A percentile compares a stretch with the other conserved stretches of the same genome.
These are phyloP conservation scores for Poecile montanus DNA, from an alignment of 2,797 vertebrate genomes.

Conservation along the genomic window DNA sequence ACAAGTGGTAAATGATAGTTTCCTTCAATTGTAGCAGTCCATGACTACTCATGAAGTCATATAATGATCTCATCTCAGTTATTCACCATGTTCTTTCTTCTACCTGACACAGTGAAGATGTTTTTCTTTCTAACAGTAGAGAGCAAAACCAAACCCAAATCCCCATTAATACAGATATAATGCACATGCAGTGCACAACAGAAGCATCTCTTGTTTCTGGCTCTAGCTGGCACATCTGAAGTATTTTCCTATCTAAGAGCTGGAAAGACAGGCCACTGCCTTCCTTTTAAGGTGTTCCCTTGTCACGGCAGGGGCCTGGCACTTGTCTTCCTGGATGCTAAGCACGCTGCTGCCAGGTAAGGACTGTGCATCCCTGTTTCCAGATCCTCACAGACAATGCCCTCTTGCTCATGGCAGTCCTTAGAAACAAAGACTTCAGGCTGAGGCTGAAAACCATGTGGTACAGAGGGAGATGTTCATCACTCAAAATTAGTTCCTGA, in stretches of 20 bases:
- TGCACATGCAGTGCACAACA: neutral
- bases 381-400: neutral
- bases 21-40: conserved; percentile 44
- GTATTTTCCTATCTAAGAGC: neutral
- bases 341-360: neutral
- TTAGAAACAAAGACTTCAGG: neutral
- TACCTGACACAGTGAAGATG: neutral
- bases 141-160: conserved; percentile 12
- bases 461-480: neutral
- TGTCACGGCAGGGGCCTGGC: neutral
- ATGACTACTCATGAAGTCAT: conserved; percentile 42
- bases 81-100: conserved; percentile 28
- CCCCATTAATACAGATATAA: neutral
- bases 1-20: conserved; percentile 30
- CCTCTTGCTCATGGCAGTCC: neutral
- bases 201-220: neutral
- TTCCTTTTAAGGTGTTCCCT: neutral
- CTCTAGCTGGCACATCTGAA: neutral
- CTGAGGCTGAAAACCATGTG: neutral
- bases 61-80: conserved; percentile 46
- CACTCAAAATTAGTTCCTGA: neutral
- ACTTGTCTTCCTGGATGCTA: neutral
- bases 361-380: neutral
- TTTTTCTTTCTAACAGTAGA: conserved; percentile 34
- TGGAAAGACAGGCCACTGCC: neutral